These are phyloP conservation scores for Agrochola lota DNA, from an alignment of 2,888 invertebrate species.

Conservation along the genomic window DNA sequence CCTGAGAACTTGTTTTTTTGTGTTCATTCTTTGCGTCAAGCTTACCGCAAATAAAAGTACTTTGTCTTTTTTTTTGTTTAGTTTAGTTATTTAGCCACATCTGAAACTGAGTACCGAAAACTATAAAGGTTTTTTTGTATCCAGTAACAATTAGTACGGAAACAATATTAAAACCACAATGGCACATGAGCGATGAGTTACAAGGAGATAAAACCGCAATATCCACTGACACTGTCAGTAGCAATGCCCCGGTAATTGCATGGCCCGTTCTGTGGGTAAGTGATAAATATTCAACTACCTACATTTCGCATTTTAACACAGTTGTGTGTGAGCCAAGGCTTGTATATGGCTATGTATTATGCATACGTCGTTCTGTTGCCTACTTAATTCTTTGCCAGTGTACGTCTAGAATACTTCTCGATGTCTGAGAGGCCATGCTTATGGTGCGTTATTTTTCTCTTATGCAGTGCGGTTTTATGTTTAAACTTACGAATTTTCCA, in stretches of 20 bases:
- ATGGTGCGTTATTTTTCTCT: not conserved
- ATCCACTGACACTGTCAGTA: slow-evolving; percentile 43
- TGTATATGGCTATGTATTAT: slow-evolving; percentile 38
- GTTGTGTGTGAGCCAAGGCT: slow-evolving; percentile 28
- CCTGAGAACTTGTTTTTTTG: too few species aligned
- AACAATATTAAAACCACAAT: slow-evolving; percentile 52
- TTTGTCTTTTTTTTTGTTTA: not conserved
- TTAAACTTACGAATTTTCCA: not conserved
- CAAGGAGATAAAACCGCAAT: slow-evolving; percentile 55
- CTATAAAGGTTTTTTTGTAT: not conserved
- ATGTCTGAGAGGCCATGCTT: slow-evolving; percentile 1
- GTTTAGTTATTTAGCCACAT: not conserved
- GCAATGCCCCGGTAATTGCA: slow-evolving; percentile 41
- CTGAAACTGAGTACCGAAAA: not conserved
- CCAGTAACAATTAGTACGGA: slow-evolving; percentile 25
- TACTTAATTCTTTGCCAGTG: slow-evolving; percentile 16
- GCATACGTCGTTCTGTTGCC: slow-evolving; percentile 24
- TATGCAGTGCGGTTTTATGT: not conserved
- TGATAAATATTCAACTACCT: slow-evolving; percentile 54
- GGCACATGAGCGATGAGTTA: slow-evolving; percentile 35
- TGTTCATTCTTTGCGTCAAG: too few species aligned
- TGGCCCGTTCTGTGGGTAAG: slow-evolving; percentile 40
- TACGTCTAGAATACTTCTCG: slow-evolving; percentile 13
- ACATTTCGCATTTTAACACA: slow-evolving; percentile 49
- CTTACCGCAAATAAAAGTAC: too few species aligned